phyloP scores from a whole-genome alignment of 2,888 invertebrate species.

The Ophraella communa region DNA sequence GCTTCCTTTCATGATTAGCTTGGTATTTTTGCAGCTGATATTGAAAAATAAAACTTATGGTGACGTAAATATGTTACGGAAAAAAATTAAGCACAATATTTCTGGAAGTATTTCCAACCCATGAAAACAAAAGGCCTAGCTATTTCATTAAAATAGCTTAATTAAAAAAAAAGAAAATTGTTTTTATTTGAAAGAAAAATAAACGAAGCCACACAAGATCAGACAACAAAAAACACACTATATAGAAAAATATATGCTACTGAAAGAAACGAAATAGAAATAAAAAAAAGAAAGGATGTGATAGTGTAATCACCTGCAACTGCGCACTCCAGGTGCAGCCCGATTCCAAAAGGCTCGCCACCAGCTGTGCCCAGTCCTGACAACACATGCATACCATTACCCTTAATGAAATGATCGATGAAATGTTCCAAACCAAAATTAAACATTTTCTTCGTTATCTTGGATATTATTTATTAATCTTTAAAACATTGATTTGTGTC shows the following conservation, averaged over 20 bases:
- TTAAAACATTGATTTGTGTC: not conserved
- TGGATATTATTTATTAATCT: no score
- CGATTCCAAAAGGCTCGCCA: conserved; percentile 84
- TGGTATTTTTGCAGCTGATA: no score
- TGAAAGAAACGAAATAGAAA: conserved; percentile 39
- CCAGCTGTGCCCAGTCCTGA: conserved; percentile 86
- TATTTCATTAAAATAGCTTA: no score
- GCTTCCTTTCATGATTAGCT: no score
- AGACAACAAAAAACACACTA: conserved; percentile 24
- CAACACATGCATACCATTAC: conserved; percentile 46
- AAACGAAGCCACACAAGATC: conserved; percentile 28
- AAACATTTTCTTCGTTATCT: no score
- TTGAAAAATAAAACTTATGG: no score
- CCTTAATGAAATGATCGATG: conserved; percentile 11
- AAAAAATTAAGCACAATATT: no score
- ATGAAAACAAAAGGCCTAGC: no score
- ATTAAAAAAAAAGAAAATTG: not conserved
- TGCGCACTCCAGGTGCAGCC: conserved; percentile 84
- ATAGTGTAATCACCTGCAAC: conserved; percentile 69
- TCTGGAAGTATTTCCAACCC: no score
- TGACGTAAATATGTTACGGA: no score
- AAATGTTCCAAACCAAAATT: not conserved
- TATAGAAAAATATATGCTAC: conserved; percentile 27
- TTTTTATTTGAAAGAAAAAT: conserved; percentile 4
- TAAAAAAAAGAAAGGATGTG: conserved; percentile 36